Evolutionary conservation across 2,888 invertebrate genomes (phyloP).

Genomic region (Leucophenga montana): DNA sequence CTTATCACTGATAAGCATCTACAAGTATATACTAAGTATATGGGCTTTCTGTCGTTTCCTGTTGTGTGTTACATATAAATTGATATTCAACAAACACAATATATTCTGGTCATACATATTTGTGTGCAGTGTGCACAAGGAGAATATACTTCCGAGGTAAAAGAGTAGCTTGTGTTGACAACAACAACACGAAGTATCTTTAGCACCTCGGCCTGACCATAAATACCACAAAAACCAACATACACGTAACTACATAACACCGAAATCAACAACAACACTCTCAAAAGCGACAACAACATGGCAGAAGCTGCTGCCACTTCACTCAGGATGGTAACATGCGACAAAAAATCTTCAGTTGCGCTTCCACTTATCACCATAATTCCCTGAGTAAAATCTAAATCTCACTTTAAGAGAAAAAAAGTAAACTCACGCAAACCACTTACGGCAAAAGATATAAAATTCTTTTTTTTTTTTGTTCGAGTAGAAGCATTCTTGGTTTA

Average conservation of each 20-base stretch:
- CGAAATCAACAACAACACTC: constrained; percentile 22
- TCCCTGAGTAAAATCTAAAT: constrained; percentile 18
- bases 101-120: no score
- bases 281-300: not conserved
- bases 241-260: constrained; percentile 7
- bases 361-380: constrained; percentile 17
- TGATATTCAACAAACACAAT: no score
- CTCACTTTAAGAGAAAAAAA: not conserved
- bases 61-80: no score
- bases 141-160: not conserved
- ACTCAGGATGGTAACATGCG: not conserved
- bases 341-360: not conserved
- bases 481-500: constrained; percentile 55
- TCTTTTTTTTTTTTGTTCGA: constrained; percentile 44
- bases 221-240: constrained; percentile 13
- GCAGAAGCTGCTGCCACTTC: not conserved
- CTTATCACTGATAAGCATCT: no score
- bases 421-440: not conserved
- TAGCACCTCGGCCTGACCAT: constrained; percentile 21
- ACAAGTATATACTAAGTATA: no score
- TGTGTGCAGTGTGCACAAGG: not conserved
- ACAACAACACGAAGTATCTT: constrained; percentile 10
- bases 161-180: constrained; percentile 1
- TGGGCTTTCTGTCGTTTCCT: no score
- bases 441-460: not conserved